A percentile compares a stretch with the other conserved stretches of the same genome.
Conservation (phyloP, 2,888 invertebrate species). For the Eustalomyia histrio region DNA sequence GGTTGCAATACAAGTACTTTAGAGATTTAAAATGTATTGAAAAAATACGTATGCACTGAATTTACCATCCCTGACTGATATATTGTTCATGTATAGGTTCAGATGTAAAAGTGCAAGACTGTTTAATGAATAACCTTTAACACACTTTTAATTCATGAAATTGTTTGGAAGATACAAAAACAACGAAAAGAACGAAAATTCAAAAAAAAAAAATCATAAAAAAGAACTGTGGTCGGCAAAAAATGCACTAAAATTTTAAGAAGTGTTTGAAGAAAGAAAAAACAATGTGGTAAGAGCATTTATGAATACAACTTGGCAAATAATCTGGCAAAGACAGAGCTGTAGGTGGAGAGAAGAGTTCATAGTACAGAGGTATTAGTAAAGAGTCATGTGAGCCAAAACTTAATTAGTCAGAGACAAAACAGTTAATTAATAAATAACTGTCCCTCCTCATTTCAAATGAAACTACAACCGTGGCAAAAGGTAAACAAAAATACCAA, state of each 20-base stretch:
- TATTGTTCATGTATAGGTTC: constrained; percentile 13
- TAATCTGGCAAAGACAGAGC: neutral
- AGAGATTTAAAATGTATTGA: too few relatives aligned
- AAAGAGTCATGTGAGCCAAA: too few relatives aligned
- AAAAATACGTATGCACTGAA: too few relatives aligned
- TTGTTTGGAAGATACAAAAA: constrained; percentile 57
- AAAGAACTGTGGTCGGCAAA: constrained; percentile 22
- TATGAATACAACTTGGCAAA: neutral
- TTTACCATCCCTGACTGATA: neutral
- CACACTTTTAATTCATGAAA: constrained; percentile 61
- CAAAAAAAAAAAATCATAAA: constrained; percentile 43
- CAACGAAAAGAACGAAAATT: constrained; percentile 7
- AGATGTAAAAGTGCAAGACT: constrained; percentile 42
- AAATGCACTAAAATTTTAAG: constrained; percentile 19
- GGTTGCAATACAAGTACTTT: too few relatives aligned
- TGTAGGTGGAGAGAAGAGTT: neutral
- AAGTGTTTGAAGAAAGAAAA: constrained; percentile 7
- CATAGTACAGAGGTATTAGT: neutral
- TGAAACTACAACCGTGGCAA: too few relatives aligned
- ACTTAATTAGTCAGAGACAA: too few relatives aligned
- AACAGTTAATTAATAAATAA: too few relatives aligned
- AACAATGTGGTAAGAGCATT: constrained; percentile 3
- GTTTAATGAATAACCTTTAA: constrained; percentile 62
- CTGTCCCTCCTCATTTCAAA: too few relatives aligned
- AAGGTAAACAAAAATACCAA: too few relatives aligned